Evolutionary conservation across 1,140 invertebrate species (phyloP).

Genomic region (Brachionus asplanchnoidis): DNA sequence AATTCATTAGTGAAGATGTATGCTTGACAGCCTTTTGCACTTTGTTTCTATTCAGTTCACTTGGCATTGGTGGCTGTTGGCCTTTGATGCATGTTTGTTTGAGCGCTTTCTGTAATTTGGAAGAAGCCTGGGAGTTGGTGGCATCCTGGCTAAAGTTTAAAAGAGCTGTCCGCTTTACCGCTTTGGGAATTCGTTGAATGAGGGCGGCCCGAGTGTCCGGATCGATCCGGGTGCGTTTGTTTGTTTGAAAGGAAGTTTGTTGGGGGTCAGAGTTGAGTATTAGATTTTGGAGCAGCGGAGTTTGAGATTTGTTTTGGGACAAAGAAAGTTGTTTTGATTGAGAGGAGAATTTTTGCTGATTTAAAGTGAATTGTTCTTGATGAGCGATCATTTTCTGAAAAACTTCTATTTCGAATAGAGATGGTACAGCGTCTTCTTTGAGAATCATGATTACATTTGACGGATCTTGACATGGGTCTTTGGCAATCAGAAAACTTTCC

Average conservation of each 20-base stretch:
- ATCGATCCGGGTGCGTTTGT: conserved; percentile 31
- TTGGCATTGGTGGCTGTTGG: neutral
- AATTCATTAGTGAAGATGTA: neutral
- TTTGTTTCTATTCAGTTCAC: neutral
- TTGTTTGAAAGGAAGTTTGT: neutral
- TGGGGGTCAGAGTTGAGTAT: conserved; percentile 1
- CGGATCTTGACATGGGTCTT: neutral
- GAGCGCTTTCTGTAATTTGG: neutral
- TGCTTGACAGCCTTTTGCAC: conserved; percentile 39
- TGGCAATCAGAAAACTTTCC: neutral
- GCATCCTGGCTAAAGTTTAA: neutral
- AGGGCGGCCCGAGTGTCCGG: conserved; percentile 29
- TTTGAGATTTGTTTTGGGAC: neutral
- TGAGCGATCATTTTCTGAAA: conserved; percentile 42
- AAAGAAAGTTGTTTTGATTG: neutral
- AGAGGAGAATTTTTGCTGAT: neutral
- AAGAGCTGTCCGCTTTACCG: conserved; percentile 32
- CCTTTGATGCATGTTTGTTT: neutral
- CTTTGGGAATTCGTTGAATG: conserved; percentile 32
- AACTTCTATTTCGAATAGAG: conserved; percentile 40
- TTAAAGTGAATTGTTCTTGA: conserved; percentile 37
- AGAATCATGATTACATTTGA: conserved; percentile 6
- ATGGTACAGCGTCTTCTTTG: conserved; percentile 28
- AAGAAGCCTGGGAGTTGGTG: neutral
- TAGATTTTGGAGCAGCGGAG: neutral